A percentile compares a stretch with the other conserved stretches of the same genome.
Conservation (phyloP, 2,113 vertebrate species). For the Lonchura striata region DNA sequence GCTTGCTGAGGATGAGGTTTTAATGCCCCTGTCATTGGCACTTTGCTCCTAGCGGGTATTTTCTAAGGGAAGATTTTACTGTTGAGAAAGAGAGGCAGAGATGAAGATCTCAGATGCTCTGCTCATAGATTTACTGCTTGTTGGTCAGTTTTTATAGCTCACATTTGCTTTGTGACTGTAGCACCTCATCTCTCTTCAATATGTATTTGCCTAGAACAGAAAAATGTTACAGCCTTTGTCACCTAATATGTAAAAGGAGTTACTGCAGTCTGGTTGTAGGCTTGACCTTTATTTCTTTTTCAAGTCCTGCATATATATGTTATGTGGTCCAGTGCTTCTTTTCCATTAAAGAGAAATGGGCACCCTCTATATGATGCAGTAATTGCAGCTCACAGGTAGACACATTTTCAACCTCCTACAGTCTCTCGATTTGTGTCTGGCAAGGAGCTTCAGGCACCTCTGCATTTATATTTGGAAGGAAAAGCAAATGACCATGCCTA, state of each 20-base stretch:
- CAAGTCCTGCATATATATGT: background rate
- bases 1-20: background rate
- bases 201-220: background rate
- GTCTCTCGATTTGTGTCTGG: background rate
- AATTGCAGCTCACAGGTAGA: background rate
- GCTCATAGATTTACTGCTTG: background rate
- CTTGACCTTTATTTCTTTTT: slow-evolving; percentile 3
- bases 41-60: background rate
- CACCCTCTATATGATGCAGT: background rate
- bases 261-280: background rate
- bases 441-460: background rate
- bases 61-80: background rate
- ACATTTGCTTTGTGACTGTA: background rate
- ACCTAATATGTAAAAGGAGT: background rate
- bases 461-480: background rate
- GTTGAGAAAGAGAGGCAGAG: background rate
- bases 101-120: background rate
- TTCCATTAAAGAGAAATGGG: background rate
- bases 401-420: background rate
- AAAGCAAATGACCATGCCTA: background rate
- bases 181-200: background rate
- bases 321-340: background rate
- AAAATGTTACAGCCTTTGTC: background rate
- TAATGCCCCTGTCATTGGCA: background rate
- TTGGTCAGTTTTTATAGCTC: background rate